Base-by-base conservation (phyloP, 2,888 invertebrate genomes). In the Phengaris alcon region DNA sequence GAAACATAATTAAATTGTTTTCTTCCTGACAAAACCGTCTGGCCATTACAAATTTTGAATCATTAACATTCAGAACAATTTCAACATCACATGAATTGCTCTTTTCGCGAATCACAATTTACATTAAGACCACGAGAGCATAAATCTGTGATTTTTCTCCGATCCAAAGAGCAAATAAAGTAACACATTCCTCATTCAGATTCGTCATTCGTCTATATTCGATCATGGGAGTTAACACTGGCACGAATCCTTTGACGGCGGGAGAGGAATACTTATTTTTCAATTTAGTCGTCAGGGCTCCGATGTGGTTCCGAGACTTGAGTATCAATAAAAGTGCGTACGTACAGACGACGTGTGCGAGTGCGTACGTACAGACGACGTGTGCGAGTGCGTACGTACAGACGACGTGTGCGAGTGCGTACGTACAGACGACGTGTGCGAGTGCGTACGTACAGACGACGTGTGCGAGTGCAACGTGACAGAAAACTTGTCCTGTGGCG, bases 221-320 rank as follows among this genome's bases (percentile, higher is more conserved):
- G 64, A 64, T 64, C 64, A 35, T 10, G 35, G 35, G 64, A 35
- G 51, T 52, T 70, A 52, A 35, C 52, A 35, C 72, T 54, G 7
- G 9, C 13, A 48, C 1, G 22, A 64, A 12, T 22, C 64, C 64
- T 64, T 64, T 52, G 72, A 35, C 54, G 72, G 51, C 72, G 72
- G 54, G 54, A 72, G 51, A 54, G 72, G 54, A 72, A 72, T 72
- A 54, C 72, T 72, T 72, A 72, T 72, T 72, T 72, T 72, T 72
- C 72, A 72, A 72, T 72, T 72, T 72, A 52, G 35, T 72, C 72
- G 54, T 52, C 51, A 54, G 35, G 52, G 52, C 54, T 72, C 72
- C 72, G 72, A 72, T 35, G 22, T 51, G 72, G 72, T 54, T 72
- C 51, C 72, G 22, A 12, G 51, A 72, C 51, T 72, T 72, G 72